Conservation (phyloP, 2,113 vertebrate species). For the Hyaena hyaena region DNA sequence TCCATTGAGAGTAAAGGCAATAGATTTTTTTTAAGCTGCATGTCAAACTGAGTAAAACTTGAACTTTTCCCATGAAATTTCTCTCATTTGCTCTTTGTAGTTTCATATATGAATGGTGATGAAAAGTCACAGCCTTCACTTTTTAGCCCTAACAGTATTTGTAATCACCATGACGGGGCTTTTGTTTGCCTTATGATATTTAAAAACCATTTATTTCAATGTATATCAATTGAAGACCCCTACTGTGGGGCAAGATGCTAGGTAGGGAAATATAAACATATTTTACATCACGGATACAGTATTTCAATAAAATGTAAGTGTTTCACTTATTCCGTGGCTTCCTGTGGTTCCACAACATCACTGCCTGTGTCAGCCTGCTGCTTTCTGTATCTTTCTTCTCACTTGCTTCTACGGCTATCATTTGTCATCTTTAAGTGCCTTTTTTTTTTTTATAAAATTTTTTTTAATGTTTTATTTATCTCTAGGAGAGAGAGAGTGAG, state of each 20-base stretch:
- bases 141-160: background rate
- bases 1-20: conserved; percentile 14
- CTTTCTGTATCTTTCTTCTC: background rate
- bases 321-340: background rate
- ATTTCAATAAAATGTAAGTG: background rate
- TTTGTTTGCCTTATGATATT: background rate
- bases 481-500: too few relatives aligned
- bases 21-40: background rate
- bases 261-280: background rate
- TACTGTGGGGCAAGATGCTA: background rate
- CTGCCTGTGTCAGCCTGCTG: background rate
- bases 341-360: background rate
- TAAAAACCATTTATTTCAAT: background rate
- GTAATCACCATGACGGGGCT: background rate
- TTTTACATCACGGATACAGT: background rate
- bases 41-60: background rate
- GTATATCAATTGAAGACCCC: background rate
- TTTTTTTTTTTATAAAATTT: background rate
- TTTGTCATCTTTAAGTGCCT: background rate
- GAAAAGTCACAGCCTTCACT: background rate
- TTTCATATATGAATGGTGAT: background rate
- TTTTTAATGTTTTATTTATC: too few relatives aligned
- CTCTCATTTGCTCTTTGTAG: conserved; percentile 41
- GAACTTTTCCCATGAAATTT: conserved; percentile 11
- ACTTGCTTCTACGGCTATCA: background rate